Percentiles rank a stretch among this genome's conserved stretches.
Evolutionary conservation across 2,113 vertebrate species (phyloP).

Genomic region (Anoura caudifer): DNA sequence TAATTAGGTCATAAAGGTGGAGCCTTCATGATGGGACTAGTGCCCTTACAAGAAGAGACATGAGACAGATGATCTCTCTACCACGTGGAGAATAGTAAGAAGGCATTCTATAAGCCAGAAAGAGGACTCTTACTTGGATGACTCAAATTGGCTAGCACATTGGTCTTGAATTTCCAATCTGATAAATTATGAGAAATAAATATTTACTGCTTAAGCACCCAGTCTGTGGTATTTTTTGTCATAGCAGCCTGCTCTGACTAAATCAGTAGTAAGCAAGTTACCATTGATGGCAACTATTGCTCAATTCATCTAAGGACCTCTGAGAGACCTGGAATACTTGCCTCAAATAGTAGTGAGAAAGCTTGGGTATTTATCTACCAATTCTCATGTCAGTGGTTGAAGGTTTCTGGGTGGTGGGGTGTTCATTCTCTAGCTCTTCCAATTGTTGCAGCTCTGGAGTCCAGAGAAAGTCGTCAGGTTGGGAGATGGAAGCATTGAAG

Average conservation of each 20-base stretch:
- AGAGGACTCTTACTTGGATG: neutral
- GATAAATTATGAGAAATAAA: neutral
- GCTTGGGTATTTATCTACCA: neutral
- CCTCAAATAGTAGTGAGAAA: neutral
- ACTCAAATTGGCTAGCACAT: too few species aligned
- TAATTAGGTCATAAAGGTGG: too few species aligned
- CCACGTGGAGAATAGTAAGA: neutral
- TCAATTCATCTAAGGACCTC: neutral
- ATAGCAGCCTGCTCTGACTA: fast-evolving
- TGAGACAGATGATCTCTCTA: neutral
- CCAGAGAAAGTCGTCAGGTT: neutral
- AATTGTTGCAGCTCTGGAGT: neutral
- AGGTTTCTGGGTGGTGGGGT: neutral
- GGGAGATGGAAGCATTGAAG: neutral
- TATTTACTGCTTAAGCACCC: neutral
- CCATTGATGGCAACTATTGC: neutral
- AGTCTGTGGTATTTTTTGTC: neutral
- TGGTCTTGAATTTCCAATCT: neutral
- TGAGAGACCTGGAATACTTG: neutral
- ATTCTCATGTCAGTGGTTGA: neutral
- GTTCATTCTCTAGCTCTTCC: neutral
- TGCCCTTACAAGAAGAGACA: neutral
- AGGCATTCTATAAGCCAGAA: neutral
- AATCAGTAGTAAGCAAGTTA: neutral
- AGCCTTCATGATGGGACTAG: neutral